Percentiles rank a stretch among this genome's conserved stretches.
phyloP scores from a whole-genome alignment of 1,140 invertebrate genomes.

The Meteorus sp. region DNA sequence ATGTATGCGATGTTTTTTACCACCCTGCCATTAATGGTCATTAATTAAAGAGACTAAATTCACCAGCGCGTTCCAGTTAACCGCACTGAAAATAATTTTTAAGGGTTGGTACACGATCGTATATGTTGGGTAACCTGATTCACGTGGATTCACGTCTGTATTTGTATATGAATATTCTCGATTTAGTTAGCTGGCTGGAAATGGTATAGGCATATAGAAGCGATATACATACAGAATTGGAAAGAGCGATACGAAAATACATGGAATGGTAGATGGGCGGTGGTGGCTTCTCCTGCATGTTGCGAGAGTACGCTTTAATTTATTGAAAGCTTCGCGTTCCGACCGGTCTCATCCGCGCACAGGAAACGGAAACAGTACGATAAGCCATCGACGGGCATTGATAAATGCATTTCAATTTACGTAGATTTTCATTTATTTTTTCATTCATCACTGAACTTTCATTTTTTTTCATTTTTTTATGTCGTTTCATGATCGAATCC shows the following conservation, averaged over 20 bases:
- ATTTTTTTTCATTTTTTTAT: no score
- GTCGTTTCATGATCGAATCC: no score
- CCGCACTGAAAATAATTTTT: background rate
- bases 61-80: background rate
- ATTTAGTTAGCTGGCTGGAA: no score
- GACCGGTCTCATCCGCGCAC: background rate
- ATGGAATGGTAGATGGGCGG: no score
- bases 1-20: background rate
- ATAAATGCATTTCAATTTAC: conserved; percentile 19
- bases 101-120: background rate
- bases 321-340: conserved; percentile 10
- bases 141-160: no score
- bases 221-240: no score
- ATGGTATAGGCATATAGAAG: no score
- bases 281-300: background rate
- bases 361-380: conserved; percentile 1
- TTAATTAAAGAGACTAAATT: background rate
- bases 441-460: background rate
- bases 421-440: background rate
- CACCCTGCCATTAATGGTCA: background rate
- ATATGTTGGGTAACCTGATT: no score
- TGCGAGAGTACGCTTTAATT: background rate
- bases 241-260: no score
- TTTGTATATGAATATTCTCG: no score
- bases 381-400: conserved; percentile 12